Base-by-base conservation (phyloP, 2,888 invertebrate species). In the Cynaeus angustus region DNA sequence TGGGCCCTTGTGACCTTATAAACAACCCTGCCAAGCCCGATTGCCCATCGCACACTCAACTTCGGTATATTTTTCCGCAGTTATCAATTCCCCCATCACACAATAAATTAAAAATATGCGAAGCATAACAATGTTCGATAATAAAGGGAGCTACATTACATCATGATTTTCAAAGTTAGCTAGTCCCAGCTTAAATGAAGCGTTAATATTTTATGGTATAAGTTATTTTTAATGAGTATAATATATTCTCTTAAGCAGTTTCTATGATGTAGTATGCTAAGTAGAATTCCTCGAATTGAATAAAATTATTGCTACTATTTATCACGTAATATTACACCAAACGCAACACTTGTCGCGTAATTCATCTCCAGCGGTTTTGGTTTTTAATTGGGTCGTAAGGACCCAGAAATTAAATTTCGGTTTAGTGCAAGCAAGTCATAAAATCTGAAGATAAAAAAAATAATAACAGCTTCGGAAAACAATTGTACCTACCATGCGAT, bases 141-240 rank as follows among this genome's bases (percentile, higher is more conserved):
- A 71, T 64, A 58, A 61, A 66, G 55, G 45, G 50, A 7, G 55
- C 61, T 14, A 56, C 50, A 58, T 68, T 65, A 64, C 71, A 68
- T 65, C 68, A 68, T 68, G 59, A 71, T 72, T 66, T 73, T 69
- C 65, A 70, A 67, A 72, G 71, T 72, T 74, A 68, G 71, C 67
- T 68, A 52, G 67, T 71, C 66, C 53, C 64, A 50, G 71, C 70
- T 72, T 72, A 74, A 75, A 75, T 75, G 77, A 79, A 77, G 73
- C 78, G 72, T 75, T 72, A 75, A 75, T 77, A 78, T 78, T 77
- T 78, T 74, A 75, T 67, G 65, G 71, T 72, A 72, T 74, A 75
- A 78, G 77, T 80, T 77, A 79, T 78, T 79, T 80, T 80, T 79
- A 79, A 78, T 78, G 76, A 80, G 73, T 69, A 58, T 72, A 71